A percentile compares a stretch with the other conserved stretches of the same genome.
phyloP scores from a whole-genome alignment of 1,140 invertebrate species.

The Bemisia tabaci region DNA sequence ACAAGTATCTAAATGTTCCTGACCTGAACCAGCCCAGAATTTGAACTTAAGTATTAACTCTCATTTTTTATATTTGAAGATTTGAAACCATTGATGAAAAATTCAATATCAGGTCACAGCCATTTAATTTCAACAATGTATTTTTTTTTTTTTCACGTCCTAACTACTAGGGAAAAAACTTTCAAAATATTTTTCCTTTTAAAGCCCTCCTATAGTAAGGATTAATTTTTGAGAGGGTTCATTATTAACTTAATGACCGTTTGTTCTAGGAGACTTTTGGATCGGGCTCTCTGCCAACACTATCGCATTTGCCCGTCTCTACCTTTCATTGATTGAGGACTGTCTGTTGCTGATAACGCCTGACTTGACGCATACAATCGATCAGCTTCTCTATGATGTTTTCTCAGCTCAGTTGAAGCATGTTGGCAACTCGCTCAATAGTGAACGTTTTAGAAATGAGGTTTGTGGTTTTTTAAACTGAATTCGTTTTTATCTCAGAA shows the following conservation, averaged over 20 bases:
- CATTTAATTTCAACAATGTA: no score
- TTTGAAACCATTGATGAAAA: no score
- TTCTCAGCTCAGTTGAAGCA: conserved; percentile 50
- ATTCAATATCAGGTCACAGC: no score
- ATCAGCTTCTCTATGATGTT: conserved; percentile 45
- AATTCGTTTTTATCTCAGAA: no score
- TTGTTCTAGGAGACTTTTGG: conserved; percentile 43
- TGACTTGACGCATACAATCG: conserved; percentile 46
- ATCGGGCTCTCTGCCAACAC: conserved; percentile 55
- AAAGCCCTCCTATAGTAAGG: no score
- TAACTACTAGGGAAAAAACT: no score
- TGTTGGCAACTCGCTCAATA: conserved; percentile 41
- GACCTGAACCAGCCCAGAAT: background rate
- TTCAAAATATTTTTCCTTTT: no score
- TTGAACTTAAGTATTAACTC: background rate
- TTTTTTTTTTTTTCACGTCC: no score
- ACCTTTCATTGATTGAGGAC: conserved; percentile 49
- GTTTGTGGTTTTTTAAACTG: conserved; percentile 31
- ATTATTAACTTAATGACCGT: background rate
- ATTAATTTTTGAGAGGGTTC: no score
- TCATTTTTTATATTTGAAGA: no score
- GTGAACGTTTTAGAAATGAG: conserved; percentile 40
- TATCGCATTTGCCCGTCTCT: conserved; percentile 51
- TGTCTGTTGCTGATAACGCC: conserved; percentile 48
- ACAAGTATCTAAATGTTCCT: conserved; percentile 2